These are phyloP conservation scores for Leptinotarsa tumamoca DNA, from an alignment of 2,888 invertebrate species.

Conservation along the genomic window DNA sequence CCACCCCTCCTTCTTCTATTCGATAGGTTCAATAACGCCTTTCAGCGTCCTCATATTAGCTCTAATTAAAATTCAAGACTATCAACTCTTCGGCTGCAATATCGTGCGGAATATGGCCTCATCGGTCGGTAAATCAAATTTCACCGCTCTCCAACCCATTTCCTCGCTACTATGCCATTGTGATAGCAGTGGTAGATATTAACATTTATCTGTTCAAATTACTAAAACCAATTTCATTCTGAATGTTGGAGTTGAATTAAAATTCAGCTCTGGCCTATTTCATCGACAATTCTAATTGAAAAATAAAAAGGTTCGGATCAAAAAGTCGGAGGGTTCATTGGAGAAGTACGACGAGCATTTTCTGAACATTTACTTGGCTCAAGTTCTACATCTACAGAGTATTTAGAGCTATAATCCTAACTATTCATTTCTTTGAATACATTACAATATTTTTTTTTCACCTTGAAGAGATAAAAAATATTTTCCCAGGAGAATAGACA, in stretches of 20 bases:
- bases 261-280: constrained; percentile 51
- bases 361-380: too few relatives aligned
- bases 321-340: neutral
- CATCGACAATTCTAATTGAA: constrained; percentile 41
- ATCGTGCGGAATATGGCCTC: constrained; percentile 13
- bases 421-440: too few relatives aligned
- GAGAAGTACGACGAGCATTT: neutral
- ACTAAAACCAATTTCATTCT: constrained; percentile 56
- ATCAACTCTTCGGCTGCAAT: constrained; percentile 25
- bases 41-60: constrained; percentile 50
- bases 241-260: constrained; percentile 53
- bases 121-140: constrained; percentile 61
- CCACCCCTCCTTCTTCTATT: constrained; percentile 27
- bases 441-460: too few relatives aligned
- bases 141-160: constrained; percentile 60
- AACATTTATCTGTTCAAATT: constrained; percentile 55
- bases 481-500: too few relatives aligned
- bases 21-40: constrained; percentile 34
- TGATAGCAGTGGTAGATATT: constrained; percentile 39
- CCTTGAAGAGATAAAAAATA: too few relatives aligned
- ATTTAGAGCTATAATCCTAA: too few relatives aligned
- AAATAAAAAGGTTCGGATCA: constrained; percentile 28
- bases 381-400: too few relatives aligned
- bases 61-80: constrained; percentile 64
- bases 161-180: constrained; percentile 50